Percentiles rank a stretch among this genome's conserved stretches.
Conservation (phyloP, 2,888 invertebrate species). For the Baronia brevicornis region DNA sequence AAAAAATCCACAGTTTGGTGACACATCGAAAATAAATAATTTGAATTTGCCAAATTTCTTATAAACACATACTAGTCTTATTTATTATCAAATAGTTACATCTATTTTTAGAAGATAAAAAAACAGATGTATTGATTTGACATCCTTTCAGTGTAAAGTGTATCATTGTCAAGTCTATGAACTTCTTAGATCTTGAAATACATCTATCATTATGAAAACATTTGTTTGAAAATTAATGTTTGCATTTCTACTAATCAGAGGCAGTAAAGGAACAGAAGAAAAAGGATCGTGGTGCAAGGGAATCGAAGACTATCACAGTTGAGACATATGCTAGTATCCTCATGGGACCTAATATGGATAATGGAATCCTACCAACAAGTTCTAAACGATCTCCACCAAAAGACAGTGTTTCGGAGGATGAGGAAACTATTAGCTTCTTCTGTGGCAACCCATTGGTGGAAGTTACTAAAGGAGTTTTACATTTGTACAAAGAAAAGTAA, state of each 20-base stretch:
- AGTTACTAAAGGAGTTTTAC: slow-evolving; percentile 96
- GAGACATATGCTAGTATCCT: slow-evolving; percentile 85
- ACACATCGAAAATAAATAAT: too few species aligned
- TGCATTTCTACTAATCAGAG: too few species aligned
- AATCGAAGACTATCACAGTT: slow-evolving; percentile 82
- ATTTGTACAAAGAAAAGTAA: slow-evolving; percentile 98
- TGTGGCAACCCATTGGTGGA: slow-evolving; percentile 98
- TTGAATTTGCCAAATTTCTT: too few species aligned
- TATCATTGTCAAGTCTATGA: too few species aligned
- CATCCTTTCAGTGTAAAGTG: too few species aligned
- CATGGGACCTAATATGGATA: slow-evolving; percentile 66
- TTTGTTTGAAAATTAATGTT: slow-evolving; percentile 4
- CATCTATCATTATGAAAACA: too few species aligned
- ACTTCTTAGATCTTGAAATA: too few species aligned
- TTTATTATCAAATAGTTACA: too few species aligned
- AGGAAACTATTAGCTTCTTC: slow-evolving; percentile 84
- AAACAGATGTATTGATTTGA: too few species aligned
- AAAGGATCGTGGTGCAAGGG: slow-evolving; percentile 80
- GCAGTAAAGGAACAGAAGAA: slow-evolving; percentile 59
- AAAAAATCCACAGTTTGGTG: too few species aligned
- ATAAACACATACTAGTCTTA: too few species aligned
- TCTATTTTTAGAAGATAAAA: too few species aligned
- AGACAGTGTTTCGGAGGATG: slow-evolving; percentile 43
- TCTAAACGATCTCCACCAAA: slow-evolving; percentile 74
- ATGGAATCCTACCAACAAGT: slow-evolving; percentile 77